A percentile compares a stretch with the other conserved stretches of the same genome.
These are phyloP conservation scores for Sakesphorus luctuosus DNA, from an alignment of 2,113 vertebrate genomes.

Conservation along the genomic window DNA sequence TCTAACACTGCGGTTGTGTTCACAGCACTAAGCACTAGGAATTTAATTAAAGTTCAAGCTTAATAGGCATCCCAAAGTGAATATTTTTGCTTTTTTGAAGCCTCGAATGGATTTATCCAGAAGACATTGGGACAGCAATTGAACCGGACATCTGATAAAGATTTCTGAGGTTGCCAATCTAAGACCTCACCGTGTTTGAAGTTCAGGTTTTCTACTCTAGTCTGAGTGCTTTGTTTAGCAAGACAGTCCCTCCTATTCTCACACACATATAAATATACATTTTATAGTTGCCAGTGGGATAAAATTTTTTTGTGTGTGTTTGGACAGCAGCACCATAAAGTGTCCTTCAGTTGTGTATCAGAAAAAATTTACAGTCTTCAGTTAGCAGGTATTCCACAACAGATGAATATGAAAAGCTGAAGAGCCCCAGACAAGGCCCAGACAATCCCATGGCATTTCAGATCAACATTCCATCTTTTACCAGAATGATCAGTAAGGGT, in stretches of 20 bases:
- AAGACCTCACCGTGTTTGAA: background rate
- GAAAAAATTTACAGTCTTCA: background rate
- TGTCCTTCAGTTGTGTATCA: background rate
- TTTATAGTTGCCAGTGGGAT: background rate
- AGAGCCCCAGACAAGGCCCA: accelerated
- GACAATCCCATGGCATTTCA: background rate
- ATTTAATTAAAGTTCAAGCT: background rate
- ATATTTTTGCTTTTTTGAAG: background rate
- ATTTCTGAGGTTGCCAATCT: background rate
- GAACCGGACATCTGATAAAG: background rate
- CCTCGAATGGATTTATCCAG: background rate
- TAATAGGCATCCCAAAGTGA: background rate
- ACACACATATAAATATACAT: background rate
- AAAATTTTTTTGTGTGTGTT: background rate
- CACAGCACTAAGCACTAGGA: background rate
- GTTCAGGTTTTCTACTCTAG: background rate
- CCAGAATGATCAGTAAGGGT: background rate
- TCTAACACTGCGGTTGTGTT: background rate
- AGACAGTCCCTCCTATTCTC: background rate
- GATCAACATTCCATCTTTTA: background rate
- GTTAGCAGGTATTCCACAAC: background rate
- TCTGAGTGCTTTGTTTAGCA: background rate
- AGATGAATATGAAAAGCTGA: background rate
- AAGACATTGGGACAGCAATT: background rate
- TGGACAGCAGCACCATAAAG: background rate